These are phyloP conservation scores for Paradisaea rubra DNA, from an alignment of 2,113 vertebrate species.

Conservation along the genomic window DNA sequence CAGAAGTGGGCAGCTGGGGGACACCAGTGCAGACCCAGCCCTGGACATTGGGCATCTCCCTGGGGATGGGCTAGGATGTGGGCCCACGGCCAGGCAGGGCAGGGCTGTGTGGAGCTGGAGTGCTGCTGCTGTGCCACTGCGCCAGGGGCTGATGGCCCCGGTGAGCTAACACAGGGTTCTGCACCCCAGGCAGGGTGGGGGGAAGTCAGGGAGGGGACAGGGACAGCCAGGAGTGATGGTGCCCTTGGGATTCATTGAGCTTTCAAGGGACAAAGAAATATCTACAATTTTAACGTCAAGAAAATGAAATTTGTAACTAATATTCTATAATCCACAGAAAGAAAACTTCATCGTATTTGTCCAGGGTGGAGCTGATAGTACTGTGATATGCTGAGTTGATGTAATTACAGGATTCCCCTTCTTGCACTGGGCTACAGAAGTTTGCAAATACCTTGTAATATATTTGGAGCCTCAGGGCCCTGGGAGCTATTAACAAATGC, in stretches of 20 bases:
- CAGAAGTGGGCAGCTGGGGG: neutral
- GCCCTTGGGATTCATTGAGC: neutral
- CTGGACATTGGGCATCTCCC: fast-evolving
- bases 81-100: fast-evolving
- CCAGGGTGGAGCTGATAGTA: neutral
- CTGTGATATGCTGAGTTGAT: neutral
- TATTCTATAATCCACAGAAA: neutral
- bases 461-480: neutral
- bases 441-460: neutral
- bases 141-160: fast-evolving
- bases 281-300: neutral
- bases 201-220: too few relatives aligned
- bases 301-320: neutral
- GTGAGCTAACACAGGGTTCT: fast-evolving
- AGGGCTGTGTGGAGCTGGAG: neutral
- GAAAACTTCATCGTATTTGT: neutral
- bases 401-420: neutral
- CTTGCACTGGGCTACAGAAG: neutral
- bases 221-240: neutral
- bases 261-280: neutral
- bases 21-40: neutral
- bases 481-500: neutral
- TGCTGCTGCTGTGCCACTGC: fast-evolving
- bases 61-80: fast-evolving
- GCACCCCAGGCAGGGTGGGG: neutral